Base-by-base conservation (phyloP, 2,888 invertebrate genomes). In the Drosophila kambysellisi region DNA sequence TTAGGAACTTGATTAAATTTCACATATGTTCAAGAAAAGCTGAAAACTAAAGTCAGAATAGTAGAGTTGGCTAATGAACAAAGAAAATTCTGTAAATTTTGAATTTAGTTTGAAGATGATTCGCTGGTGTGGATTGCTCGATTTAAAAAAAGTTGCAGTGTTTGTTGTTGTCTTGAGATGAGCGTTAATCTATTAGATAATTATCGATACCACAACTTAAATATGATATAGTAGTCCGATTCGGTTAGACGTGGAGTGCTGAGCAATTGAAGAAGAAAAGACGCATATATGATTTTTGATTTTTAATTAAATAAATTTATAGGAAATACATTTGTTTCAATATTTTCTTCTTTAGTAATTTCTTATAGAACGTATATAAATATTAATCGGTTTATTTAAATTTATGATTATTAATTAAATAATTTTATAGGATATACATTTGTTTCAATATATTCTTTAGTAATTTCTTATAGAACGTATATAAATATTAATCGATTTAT, bases 1-100 rank as follows among this genome's bases (percentile, higher is more conserved):
- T 56, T 48, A 58, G 43, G 29, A 64, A 50, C 29, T 43, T 39
- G 46, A 58, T 68, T 52, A 53, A 58, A 54, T 66, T 66, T 66
- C 56, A 41, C 25, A 63, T 46, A 35, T 51, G 63, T 12, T 17
- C 25, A 25, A 29, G 15, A 46, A 46, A 25, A 25, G 46, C 15
- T 25, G 25, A 15, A 25, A 46, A 46, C 15, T 15, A 25, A 0
- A 15, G 15, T 15, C 46, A 25, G 15, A 2, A 15, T 20, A 25
- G 7, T 3, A 4, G 7, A 25, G 20, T 46, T 43, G 41, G 41
- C 20, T 43, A 11, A 43, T 43, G 37, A 17, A 7, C 37, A n/a
- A n/a, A n/a, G 9, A 41, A 41, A 9, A 41, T 41, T 9, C 7
- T 20, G 46, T 20, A 46, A 7, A 12, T 39, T 37, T 29, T 7